These are phyloP conservation scores for Tetragonula carbonaria DNA, from an alignment of 2,888 invertebrate species.

Conservation along the genomic window DNA sequence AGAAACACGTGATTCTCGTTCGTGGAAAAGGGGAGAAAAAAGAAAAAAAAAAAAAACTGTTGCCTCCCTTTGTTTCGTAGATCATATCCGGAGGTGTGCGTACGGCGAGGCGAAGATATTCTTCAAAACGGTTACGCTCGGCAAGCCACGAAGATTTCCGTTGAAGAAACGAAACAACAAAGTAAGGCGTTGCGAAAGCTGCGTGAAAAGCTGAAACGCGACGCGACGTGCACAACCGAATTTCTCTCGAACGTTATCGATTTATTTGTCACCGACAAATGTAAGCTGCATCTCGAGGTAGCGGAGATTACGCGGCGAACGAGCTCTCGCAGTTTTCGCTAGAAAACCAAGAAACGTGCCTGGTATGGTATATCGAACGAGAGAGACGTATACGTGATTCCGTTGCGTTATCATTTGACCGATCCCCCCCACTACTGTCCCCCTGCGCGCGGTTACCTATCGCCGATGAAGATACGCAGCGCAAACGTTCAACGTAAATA, in stretches of 20 bases:
- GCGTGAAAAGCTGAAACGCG: slow-evolving; percentile 2
- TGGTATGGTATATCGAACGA: slow-evolving; percentile 42
- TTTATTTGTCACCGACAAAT: slow-evolving; percentile 37
- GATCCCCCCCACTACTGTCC: slow-evolving; percentile 39
- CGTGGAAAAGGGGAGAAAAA: no score
- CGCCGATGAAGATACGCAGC: slow-evolving; percentile 55
- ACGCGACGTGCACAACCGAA: slow-evolving; percentile 25
- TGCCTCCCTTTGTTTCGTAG: not conserved
- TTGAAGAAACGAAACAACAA: slow-evolving; percentile 31
- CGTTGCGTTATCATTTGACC: slow-evolving; percentile 64
- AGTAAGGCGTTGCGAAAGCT: slow-evolving; percentile 29
- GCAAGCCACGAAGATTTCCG: not conserved
- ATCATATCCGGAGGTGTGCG: not conserved
- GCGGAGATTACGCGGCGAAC: slow-evolving; percentile 41
- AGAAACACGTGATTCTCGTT: not conserved
- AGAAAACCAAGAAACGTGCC: slow-evolving; percentile 50
- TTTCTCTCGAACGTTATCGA: slow-evolving; percentile 57
- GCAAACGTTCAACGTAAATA: not conserved
- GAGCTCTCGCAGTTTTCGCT: slow-evolving; percentile 49
- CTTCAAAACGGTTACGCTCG: slow-evolving; percentile 20
- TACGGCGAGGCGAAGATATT: not conserved
- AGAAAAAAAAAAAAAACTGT: no score
- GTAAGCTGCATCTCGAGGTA: slow-evolving; percentile 34
- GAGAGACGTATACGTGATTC: slow-evolving; percentile 61
- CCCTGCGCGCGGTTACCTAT: slow-evolving; percentile 50